Conservation (phyloP, 2,888 invertebrate species). For the Penaeus monodon region DNA sequence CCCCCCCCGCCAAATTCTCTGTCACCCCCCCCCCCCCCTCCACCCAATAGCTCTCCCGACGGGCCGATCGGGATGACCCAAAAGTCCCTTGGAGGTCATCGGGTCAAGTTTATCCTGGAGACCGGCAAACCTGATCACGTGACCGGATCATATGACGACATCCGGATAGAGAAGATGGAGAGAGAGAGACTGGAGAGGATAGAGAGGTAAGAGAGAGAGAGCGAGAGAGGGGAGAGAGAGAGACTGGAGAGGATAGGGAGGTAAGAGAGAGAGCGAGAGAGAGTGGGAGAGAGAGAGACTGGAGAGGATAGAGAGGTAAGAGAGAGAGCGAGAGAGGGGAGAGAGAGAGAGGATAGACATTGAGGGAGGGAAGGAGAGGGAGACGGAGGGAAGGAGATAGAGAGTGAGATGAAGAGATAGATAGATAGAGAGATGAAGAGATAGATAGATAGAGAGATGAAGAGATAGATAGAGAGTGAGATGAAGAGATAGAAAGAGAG, state of each 20-base stretch:
- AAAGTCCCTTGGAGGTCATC: constrained; percentile 54
- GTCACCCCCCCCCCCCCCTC: neutral
- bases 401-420: too few species aligned
- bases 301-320: too few species aligned
- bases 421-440: too few species aligned
- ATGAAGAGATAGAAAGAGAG: too few species aligned
- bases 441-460: too few species aligned
- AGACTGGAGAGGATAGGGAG: neutral
- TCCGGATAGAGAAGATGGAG: constrained; percentile 61
- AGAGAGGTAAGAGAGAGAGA: constrained; percentile 42
- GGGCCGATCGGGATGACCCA: constrained; percentile 39
- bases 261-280: too few species aligned
- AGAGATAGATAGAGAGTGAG: too few species aligned
- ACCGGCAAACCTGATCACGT: constrained; percentile 63
- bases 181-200: constrained; percentile 51
- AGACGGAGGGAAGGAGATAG: too few species aligned
- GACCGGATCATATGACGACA: constrained; percentile 61
- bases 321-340: too few species aligned
- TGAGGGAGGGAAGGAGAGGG: too few species aligned
- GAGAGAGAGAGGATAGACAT: too few species aligned
- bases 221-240: neutral
- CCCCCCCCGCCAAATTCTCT: neutral
- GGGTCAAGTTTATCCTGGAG: constrained; percentile 65
- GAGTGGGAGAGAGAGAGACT: too few species aligned
- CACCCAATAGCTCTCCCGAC: constrained; percentile 48